phyloP scores from a whole-genome alignment of 92 coral and sea anemone species.

The Phenganax marumi region DNA sequence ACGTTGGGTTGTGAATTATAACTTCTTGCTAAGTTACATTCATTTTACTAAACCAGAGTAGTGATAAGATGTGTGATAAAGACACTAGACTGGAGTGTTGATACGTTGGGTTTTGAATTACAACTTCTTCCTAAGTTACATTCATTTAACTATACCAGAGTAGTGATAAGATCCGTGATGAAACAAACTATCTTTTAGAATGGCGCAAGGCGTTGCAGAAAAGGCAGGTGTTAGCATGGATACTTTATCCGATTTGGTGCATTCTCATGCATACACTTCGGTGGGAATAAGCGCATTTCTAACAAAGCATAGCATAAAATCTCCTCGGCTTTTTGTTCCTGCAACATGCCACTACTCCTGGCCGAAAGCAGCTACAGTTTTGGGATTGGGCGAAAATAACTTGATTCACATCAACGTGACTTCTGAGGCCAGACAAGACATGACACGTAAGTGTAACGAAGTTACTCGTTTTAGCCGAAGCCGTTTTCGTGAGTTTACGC shows the following conservation, averaged over 20 bases:
- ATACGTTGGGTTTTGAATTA: too few relatives aligned
- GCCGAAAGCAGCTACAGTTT: constrained; percentile 73
- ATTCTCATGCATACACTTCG: constrained; percentile 25
- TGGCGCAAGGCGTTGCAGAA: constrained; percentile 23
- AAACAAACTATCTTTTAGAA: not conserved
- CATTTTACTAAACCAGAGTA: too few relatives aligned
- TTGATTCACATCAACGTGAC: constrained; percentile 60
- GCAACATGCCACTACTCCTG: constrained; percentile 79
- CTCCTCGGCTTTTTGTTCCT: constrained; percentile 68
- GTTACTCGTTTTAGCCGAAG: too few relatives aligned
- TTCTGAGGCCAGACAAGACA: constrained; percentile 64
- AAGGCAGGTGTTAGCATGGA: constrained; percentile 30
- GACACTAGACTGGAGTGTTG: too few relatives aligned
- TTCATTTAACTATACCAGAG: too few relatives aligned
- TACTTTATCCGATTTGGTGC: not conserved
- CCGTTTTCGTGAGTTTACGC: not conserved
- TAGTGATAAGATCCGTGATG: too few relatives aligned
- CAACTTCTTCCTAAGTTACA: too few relatives aligned
- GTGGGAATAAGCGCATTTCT: constrained; percentile 64
- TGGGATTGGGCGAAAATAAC: constrained; percentile 76
- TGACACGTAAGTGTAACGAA: constrained; percentile 42
- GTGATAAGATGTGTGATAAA: too few relatives aligned
- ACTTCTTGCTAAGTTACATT: too few relatives aligned
- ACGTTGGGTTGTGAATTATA: too few relatives aligned
- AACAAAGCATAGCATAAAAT: constrained; percentile 58